Evolutionary conservation across 1,140 invertebrate species (phyloP), one percentile per base, ranked within the genome.

Genomic region (Condylostylus longicornis): DNA sequence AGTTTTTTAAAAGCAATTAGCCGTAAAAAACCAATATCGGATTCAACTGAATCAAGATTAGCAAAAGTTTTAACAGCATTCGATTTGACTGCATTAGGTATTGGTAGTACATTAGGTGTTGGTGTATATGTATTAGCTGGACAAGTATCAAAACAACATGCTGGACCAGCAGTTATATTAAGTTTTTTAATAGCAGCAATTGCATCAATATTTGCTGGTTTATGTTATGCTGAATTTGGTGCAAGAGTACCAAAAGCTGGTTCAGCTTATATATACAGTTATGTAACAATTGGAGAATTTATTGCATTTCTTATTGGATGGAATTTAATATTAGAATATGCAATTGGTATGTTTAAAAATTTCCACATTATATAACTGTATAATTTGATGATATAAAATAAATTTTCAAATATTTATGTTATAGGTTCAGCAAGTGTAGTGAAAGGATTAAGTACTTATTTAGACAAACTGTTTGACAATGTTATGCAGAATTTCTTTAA

Each of bases 81-180:
- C 17, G 85, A 90, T 63, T 65, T 90, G 1, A 85, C 79, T 0
- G 74, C 75, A 0, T 60, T 90, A 8, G 84, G 86, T 1, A 79
- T 93, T 12, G 88, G 88, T 1, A 78, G 80, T 30, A 93, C 88
- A 0, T 63, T 95, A 1, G 89, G 88, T 0, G 68, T 91, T 7
- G 88, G 89, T 2, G 84, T 93, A n/a, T 95, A 94, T 58, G 85
- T 94, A 3, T 65, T 94, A 14, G 84, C 85, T 6, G 89, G 88
- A 12, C 73, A 82, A 31, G 87, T 93, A 0, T 86, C 87, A 10
- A 82, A 76, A 58, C 72, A 75, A 12, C 74, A 74, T 6, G 80
- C 88, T 1, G 89, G 89, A 1, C 88, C 88, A 1, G 78, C 84
- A 1, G 86, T 90, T 4, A 77, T 80, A 23, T 48, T 93, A 5